phyloP scores from a whole-genome alignment of 2,113 vertebrate species.

The Catharus minimus region DNA sequence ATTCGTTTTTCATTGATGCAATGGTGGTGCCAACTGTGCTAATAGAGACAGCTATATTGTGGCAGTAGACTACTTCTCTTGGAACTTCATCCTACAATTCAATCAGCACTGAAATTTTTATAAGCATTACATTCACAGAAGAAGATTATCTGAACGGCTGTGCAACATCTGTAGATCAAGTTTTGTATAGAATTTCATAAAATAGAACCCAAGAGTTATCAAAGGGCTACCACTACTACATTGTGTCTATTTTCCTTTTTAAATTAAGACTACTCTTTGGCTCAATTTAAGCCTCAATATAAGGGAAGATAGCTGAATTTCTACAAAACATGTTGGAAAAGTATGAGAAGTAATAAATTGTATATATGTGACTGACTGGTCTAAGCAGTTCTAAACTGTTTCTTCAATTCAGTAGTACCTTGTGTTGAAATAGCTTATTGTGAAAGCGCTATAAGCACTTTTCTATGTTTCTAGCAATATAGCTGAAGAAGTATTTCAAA shows the following conservation, averaged over 20 bases:
- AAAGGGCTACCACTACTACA: background rate
- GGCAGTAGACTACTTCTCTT: background rate
- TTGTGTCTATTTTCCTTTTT: background rate
- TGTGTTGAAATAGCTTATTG: background rate
- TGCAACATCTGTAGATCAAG: background rate
- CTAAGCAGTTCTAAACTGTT: conserved; percentile 10
- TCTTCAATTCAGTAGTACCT: background rate
- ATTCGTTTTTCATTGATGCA: background rate
- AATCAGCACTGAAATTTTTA: background rate
- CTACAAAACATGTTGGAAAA: background rate
- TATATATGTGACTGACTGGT: background rate
- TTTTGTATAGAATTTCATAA: background rate
- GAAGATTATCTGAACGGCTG: background rate
- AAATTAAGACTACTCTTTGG: background rate
- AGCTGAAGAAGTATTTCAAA: conserved; percentile 19
- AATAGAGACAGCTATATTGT: background rate
- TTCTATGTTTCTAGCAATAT: conserved; percentile 1
- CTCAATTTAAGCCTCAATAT: background rate
- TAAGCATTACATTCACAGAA: background rate
- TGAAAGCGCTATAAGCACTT: conserved; percentile 16
- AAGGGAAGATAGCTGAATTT: background rate
- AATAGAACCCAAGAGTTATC: background rate
- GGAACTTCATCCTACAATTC: background rate
- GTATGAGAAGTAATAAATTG: background rate
- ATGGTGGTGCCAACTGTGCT: background rate